Percentiles rank a stretch among this genome's conserved stretches.
Evolutionary conservation across 2,888 invertebrate species (phyloP).

Genomic region (Halictus ligatus): DNA sequence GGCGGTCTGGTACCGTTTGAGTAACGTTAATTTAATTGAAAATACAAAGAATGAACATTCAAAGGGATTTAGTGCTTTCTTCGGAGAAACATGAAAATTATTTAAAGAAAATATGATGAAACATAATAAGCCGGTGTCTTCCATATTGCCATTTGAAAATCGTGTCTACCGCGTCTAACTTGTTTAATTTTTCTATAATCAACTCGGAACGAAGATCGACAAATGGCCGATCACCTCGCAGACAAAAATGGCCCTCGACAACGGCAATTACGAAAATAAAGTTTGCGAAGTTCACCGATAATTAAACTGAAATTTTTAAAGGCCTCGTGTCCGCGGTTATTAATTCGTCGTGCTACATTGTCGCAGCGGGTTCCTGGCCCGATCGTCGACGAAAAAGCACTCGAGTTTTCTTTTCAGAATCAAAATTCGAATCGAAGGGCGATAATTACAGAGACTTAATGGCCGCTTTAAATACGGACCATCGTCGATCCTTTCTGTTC

Average conservation of each 20-base stretch:
- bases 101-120: background rate
- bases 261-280: background rate
- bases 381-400: constrained; percentile 26
- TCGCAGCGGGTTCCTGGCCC: background rate
- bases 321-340: constrained; percentile 16
- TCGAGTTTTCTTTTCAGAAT: constrained; percentile 71
- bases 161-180: background rate
- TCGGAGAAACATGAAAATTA: background rate
- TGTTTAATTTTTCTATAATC: background rate
- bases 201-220: background rate
- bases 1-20: too few species aligned
- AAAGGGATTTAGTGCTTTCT: background rate
- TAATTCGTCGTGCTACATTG: background rate
- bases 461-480: constrained; percentile 77
- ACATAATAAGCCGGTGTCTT: background rate
- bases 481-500: constrained; percentile 54
- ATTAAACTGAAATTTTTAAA: constrained; percentile 20
- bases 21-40: too few species aligned
- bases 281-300: constrained; percentile 5
- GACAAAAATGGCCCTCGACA: background rate
- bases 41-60: background rate
- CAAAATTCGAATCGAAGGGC: constrained; percentile 80
- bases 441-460: constrained; percentile 81
- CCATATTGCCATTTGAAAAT: background rate
- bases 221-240: background rate